Evolutionary conservation across 2,797 vertebrate species (phyloP).

Genomic region (Malacoraja senta): DNA sequence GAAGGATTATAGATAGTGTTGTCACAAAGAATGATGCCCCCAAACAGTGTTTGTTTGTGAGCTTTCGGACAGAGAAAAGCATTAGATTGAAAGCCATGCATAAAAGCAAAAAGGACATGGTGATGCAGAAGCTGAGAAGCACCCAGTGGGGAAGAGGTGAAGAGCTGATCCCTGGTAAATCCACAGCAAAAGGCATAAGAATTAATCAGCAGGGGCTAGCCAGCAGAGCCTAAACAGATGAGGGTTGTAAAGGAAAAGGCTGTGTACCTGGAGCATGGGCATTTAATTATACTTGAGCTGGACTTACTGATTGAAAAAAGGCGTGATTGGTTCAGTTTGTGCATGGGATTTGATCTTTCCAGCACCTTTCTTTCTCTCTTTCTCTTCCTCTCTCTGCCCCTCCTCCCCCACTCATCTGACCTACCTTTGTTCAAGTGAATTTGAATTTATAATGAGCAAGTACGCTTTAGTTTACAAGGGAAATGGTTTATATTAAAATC

Average conservation of each 20-base stretch:
- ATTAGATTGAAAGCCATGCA: slow-evolving; percentile 25
- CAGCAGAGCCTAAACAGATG: slow-evolving; percentile 58
- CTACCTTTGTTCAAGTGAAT: not conserved
- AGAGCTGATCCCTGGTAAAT: slow-evolving; percentile 76
- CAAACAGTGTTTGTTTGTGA: slow-evolving; percentile 34
- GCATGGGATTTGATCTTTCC: not conserved
- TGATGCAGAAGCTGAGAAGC: slow-evolving; percentile 72
- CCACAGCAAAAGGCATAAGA: slow-evolving; percentile 71
- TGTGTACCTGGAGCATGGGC: not conserved
- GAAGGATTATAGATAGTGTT: slow-evolving; percentile 33
- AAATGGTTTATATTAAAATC: not conserved
- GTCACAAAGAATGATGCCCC: slow-evolving; percentile 21
- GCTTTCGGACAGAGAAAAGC: slow-evolving; percentile 8
- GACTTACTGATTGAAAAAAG: not conserved
- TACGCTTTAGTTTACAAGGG: not conserved
- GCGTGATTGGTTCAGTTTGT: not conserved
- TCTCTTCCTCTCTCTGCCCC: too few species aligned
- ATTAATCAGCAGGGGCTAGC: slow-evolving; percentile 69
- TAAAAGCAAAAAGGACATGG: slow-evolving; percentile 62
- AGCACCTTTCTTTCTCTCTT: not conserved
- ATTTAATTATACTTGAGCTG: slow-evolving; percentile 29
- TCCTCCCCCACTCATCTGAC: not conserved
- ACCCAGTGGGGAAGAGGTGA: slow-evolving; percentile 68
- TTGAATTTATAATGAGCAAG: not conserved
- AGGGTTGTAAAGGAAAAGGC: slow-evolving; percentile 64